phyloP scores from a whole-genome alignment of 2,113 vertebrate species.

The Alouatta palliata region DNA sequence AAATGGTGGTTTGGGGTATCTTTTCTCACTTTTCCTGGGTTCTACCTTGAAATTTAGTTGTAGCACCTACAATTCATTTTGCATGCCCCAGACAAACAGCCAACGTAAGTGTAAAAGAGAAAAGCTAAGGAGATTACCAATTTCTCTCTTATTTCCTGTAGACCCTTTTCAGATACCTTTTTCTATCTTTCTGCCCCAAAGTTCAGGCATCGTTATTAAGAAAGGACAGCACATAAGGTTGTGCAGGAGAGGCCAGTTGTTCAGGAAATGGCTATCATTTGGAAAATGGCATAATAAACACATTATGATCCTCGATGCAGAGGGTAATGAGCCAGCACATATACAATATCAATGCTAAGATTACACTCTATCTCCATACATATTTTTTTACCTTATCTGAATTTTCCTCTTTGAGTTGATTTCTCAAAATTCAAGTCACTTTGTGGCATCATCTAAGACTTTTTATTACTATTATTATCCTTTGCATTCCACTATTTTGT shows the following conservation, averaged over 20 bases:
- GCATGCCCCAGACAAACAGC: constrained; percentile 64
- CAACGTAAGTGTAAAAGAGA: constrained; percentile 70
- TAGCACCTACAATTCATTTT: constrained; percentile 49
- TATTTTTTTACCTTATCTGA: constrained; percentile 71
- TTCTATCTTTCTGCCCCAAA: constrained; percentile 77
- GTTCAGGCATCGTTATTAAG: constrained; percentile 80
- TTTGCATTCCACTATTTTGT: constrained; percentile 66
- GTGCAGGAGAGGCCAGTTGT: constrained; percentile 77
- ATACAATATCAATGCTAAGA: constrained; percentile 80
- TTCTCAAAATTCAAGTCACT: constrained; percentile 54
- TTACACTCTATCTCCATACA: constrained; percentile 66
- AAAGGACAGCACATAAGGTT: constrained; percentile 79
- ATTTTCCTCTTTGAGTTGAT: constrained; percentile 58
- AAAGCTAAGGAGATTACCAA: constrained; percentile 80
- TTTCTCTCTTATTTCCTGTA: constrained; percentile 81
- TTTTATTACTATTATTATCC: constrained; percentile 26
- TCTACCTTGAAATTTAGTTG: constrained; percentile 56
- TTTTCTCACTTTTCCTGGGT: constrained; percentile 52
- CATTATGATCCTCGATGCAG: constrained; percentile 84
- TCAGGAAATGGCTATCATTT: constrained; percentile 87
- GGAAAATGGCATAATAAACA: constrained; percentile 84
- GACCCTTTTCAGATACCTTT: constrained; percentile 77
- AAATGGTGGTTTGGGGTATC: constrained; percentile 42
- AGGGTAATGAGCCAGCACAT: constrained; percentile 83
- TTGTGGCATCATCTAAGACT: constrained; percentile 33